Evolutionary conservation across 2,113 vertebrate genomes (phyloP), one percentile per base, ranked within the genome.

Genomic region (Carollia perspicillata): DNA sequence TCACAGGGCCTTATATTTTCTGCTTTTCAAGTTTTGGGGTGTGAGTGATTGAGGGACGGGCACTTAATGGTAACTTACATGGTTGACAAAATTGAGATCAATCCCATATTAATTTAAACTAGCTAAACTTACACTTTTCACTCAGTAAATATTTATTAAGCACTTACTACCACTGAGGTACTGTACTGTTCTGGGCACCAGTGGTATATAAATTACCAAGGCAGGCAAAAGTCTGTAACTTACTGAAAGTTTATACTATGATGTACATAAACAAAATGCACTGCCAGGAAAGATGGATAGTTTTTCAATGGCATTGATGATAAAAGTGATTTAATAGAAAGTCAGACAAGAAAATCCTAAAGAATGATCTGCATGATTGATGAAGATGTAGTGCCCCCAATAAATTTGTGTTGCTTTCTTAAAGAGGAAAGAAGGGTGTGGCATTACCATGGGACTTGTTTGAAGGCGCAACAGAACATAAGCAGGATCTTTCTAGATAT

Each of bases 291-390:
- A 87, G 14, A 60, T 1, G 8, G 87, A 1, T 33, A 58, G 20
- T 87, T 35, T 89, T 74, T 83, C 40, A 44, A 6, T 79, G 17
- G 17, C n/a, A 35, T 22, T 78, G 75, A 63, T 93, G n/a, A 66
- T 55, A 69, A 85, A 66, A 92, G 75, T 65, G 23, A 60, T 78
- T 85, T 88, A 94, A 81, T 86, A 65, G 86, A 68, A 86, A 86
- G 53, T 69, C 9, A 68, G n/a, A 93, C 5, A 58, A 85, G n/a
- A 84, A 84, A 47, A 33, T 92, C 14, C 18, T 74, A 49, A 75
- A 63, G 49, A 72, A 51, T 47, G 55, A 10, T 63, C 42, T 84
- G 44, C 2, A 18, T 63, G 17, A 74, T 42, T 37, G 2, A 37
- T 47, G 13, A 84, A 20, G 40, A 20, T 69, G 11, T 44, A 58